Percentiles rank a stretch among this genome's conserved stretches.
These are phyloP conservation scores for Hormaphis cornu DNA, from an alignment of 1,140 invertebrate species.

Conservation along the genomic window DNA sequence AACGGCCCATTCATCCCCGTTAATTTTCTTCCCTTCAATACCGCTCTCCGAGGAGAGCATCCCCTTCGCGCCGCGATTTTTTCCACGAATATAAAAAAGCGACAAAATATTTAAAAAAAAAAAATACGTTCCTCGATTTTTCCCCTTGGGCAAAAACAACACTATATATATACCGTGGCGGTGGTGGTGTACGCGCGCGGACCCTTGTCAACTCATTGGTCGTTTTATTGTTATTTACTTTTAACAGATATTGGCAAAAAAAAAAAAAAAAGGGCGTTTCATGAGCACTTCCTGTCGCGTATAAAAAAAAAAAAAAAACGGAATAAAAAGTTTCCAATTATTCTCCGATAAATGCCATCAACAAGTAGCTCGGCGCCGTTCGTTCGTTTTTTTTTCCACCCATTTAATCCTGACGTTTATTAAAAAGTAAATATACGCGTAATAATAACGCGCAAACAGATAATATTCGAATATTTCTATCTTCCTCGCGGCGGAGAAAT, in stretches of 20 bases:
- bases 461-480: not conserved
- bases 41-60: constrained; percentile 18
- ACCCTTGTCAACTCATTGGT: constrained; percentile 32
- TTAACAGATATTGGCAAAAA: constrained; percentile 30
- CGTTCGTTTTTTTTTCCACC: too few species aligned
- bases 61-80: not conserved
- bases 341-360: constrained; percentile 21
- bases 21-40: constrained; percentile 33
- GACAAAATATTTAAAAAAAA: not conserved
- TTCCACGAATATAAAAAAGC: constrained; percentile 19
- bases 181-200: not conserved
- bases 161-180: not conserved
- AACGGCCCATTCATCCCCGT: constrained; percentile 29
- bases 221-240: constrained; percentile 33
- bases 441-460: not conserved
- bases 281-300: not conserved
- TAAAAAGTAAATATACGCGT: constrained; percentile 19
- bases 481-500: not conserved
- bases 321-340: constrained; percentile 22
- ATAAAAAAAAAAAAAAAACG: not conserved
- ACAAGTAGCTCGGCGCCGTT: constrained; percentile 8
- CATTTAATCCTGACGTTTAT: constrained; percentile 31
- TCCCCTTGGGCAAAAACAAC: not conserved
- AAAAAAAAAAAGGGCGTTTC: constrained; percentile 23
- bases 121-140: constrained; percentile 17